Evolutionary conservation across 2,888 invertebrate genomes (phyloP), one percentile per base, ranked within the genome.

Genomic region (Hermaeophaga mercurialis): DNA sequence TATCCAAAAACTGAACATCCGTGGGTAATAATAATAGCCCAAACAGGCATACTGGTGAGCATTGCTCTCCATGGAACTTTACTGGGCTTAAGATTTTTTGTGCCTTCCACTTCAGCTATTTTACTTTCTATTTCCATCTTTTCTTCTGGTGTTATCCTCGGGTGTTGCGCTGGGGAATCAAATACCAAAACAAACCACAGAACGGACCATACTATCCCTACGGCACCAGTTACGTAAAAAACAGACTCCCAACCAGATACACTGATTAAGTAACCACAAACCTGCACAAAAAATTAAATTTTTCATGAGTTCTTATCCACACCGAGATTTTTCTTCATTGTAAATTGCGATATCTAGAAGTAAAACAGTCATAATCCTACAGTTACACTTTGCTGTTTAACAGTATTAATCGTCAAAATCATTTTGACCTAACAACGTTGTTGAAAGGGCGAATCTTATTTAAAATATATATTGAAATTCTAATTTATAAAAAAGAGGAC

Each of bases 171-270:
- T 0, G 94, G 94, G 0, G 89, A 86, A 74, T 93, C 92, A 75
- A 85, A 91, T 2, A 92, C 85, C 39, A 92, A 81, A 0, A 86
- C 80, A 78, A 91, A 90, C 93, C 93, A 94, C 3, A 85, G 80
- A 50, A 89, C 73, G 4, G 91, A 90, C 95, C 95, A 96, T 59
- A 88, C 70, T 45, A 90, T 18, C 4, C 91, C 90, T 63, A 91
- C 82, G 36, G 82, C 82, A 67, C 88, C 90, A 48, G 55, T 48
- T 31, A 91, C 84, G 76, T 95, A 95, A 80, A 95, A 95, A 12
- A 93, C 90, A 0, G 91, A 91, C 64, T 90, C 88, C 95, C 95
- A 95, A 8, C 94, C 94, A 52, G 88, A 81, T 56, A 85, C 83
- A 5, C 86, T 87, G 63, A 92, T 91, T 54, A 95, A 84, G 70